Conservation (phyloP, 1,140 invertebrate genomes). For the Physella acuta region DNA sequence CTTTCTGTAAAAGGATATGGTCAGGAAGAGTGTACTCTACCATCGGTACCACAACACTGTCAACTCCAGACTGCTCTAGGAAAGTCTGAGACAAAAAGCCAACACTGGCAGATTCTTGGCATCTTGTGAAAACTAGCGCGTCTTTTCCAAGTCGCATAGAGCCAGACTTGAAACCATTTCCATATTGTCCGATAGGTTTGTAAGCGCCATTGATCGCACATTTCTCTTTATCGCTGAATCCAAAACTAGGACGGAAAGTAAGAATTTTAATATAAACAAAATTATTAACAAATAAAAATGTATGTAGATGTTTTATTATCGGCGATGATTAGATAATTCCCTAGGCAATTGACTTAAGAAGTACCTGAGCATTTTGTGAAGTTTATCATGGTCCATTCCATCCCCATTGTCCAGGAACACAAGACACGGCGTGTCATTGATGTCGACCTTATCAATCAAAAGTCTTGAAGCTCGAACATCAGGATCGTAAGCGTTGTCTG, state of each 20-base stretch:
- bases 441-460: constrained; percentile 45
- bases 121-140: constrained; percentile 52
- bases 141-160: constrained; percentile 54
- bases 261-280: neutral
- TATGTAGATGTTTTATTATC: neutral
- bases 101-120: constrained; percentile 40
- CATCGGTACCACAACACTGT: constrained; percentile 53
- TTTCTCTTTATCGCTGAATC: constrained; percentile 53
- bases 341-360: neutral
- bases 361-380: constrained; percentile 57
- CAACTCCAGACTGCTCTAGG: constrained; percentile 43
- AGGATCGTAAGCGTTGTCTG: constrained; percentile 59
- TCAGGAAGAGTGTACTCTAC: constrained; percentile 43
- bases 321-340: neutral
- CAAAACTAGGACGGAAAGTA: constrained; percentile 46
- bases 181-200: constrained; percentile 54
- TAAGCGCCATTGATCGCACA: constrained; percentile 36
- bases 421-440: constrained; percentile 36
- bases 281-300: neutral
- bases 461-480: constrained; percentile 52
- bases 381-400: constrained; percentile 49
- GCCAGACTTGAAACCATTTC: constrained; percentile 58
- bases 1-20: constrained; percentile 42
- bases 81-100: constrained; percentile 56
- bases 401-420: constrained; percentile 55